Base-by-base conservation (phyloP, 2,888 invertebrate genomes). In the Blastobasis lacticolella region DNA sequence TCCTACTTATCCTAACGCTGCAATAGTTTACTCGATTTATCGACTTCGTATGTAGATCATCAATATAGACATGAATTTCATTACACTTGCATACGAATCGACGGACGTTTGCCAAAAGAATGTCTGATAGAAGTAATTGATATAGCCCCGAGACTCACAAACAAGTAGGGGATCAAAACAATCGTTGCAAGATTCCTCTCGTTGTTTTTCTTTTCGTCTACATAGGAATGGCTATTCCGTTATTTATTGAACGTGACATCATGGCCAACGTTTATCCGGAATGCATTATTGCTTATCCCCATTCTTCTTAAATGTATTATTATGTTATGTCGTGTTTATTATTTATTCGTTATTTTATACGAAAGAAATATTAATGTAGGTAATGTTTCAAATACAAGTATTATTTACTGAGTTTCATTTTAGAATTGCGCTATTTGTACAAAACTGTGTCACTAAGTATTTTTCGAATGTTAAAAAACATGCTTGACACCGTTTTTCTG, bases 401-500 rank as follows among this genome's bases (percentile, higher is more conserved):
- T 43, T n/a, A n/a, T n/a, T n/a, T n/a, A n/a, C n/a, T 23, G 23
- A 23, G 23, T 23, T 23, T 23, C 23, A 23, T 23, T 23, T 23
- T 23, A 3, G 23, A 23, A 23, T 23, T 23, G 23, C 23, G 23
- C 23, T 23, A 23, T 23, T 23, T 23, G 3, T 3, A 3, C 23
- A 23, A 23, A 23, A 23, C 23, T 23, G 23, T 23, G 23, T 23
- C 23, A 23, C 23, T 23, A 23, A 23, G 23, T 23, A 3, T 23
- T 23, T 23, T 23, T 23, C 23, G 23, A 23, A 23, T 23, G 23
- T 23, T 45, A 23, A 45, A 38, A 36, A 23, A 38, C 37, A 8
- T 37, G 38, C 40, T 60, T 56, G 52, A 45, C 60, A 60, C 60
- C 55, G 54, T 63, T 71, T 74, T 75, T 67, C 52, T 55, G 56